Evolutionary conservation across 1,140 invertebrate genomes (phyloP), one percentile per base, ranked within the genome.

Genomic region (Globodera ellingtonae): DNA sequence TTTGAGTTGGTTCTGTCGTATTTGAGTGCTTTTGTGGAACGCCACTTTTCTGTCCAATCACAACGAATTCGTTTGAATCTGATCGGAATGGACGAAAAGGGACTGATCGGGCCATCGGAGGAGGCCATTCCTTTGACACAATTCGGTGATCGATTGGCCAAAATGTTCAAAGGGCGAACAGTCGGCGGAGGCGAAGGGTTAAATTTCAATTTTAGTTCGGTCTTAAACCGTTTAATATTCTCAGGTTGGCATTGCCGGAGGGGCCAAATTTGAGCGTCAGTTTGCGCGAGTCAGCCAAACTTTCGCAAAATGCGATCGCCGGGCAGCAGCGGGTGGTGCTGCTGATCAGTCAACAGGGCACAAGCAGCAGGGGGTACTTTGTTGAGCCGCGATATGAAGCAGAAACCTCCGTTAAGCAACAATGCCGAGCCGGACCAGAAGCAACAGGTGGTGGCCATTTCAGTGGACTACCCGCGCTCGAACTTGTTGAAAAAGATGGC

Each of bases 331-430:
- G 81, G 62, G 48, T 87, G 35, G 80, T 86, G 35, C 59, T 87
- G 6, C 76, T 87, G 69, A 80, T 87, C 66, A 87, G 86, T 78
- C 62, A 85, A 13, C 85, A 87, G 70, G 85, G 85, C 35, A 83
- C 83, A 24, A 86, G 83, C 83, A n/a, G n/a, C n/a, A 86, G 84
- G 79, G 84, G 69, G n/a, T 8, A 75, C 59, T 9, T 84, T 65
- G 46, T 8, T 44, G 1, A 56, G 75, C 18, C 50, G 44, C n/a
- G 75, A 35, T 9, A 3, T n/a, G 44, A 35, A 6, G 59, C 15
- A 18, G 15, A 78, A 81, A 24, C 46, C 10, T 72, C 13, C 47
- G 59, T 47, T 44, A 79, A 80, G 80, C 18, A 80, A 6, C 59
- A 18, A 44, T 18, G 47, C 13, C 72, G 69, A 79, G 47, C 75